phyloP scores from a whole-genome alignment of 2,113 vertebrate species.

The Lepus americanus region DNA sequence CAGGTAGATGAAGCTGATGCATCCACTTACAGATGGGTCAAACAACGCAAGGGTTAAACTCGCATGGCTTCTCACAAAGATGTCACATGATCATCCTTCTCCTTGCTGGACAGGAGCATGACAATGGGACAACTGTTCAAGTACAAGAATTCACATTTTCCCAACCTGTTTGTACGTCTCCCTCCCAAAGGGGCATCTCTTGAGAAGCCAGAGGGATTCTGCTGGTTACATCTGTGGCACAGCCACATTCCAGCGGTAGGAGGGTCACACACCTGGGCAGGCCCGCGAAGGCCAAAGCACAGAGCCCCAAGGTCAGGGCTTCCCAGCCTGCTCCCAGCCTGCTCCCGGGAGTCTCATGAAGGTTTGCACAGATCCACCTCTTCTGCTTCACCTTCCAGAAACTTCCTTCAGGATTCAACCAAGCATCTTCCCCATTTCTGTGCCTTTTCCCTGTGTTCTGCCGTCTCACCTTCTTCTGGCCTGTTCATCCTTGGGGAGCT shows the following conservation, averaged over 20 bases:
- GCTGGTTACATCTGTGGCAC: conserved; percentile 30
- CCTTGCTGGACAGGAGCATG: neutral
- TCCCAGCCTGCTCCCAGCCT: conserved; percentile 27
- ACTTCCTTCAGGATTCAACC: neutral
- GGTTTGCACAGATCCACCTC: conserved; percentile 57
- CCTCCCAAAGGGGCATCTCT: conserved; percentile 75
- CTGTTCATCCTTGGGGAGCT: conserved; percentile 32
- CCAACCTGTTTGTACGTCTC: conserved; percentile 60
- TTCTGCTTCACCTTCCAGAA: conserved; percentile 66
- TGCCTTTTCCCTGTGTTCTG: neutral
- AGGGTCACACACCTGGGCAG: conserved; percentile 81
- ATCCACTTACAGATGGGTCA: neutral
- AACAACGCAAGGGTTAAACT: neutral
- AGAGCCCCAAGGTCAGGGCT: conserved; percentile 66
- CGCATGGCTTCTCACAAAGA: conserved; percentile 41
- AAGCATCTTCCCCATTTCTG: neutral
- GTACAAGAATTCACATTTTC: conserved; percentile 48
- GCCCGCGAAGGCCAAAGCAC: neutral
- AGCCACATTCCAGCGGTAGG: conserved; percentile 73
- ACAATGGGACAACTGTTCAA: conserved; percentile 76
- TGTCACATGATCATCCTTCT: neutral
- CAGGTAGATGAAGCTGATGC: neutral
- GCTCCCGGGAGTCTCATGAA: conserved; percentile 21
- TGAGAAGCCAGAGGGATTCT: conserved; percentile 64
- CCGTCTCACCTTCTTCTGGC: neutral